Conservation (phyloP, 2,797 vertebrate species). For the Gymnothorax javanicus region DNA sequence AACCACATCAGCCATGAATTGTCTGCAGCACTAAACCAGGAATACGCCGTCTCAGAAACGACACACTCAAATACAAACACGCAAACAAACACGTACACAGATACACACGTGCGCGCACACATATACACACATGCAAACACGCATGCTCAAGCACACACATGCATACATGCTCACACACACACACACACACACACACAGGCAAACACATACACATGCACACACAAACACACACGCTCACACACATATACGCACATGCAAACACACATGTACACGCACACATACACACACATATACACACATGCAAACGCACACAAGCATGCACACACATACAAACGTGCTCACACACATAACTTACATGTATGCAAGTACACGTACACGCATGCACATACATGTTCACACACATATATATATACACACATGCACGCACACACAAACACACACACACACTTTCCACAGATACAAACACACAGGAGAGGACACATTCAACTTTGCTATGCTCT, state of each 20-base stretch:
- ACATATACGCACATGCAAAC: background rate
- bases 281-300: background rate
- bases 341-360: background rate
- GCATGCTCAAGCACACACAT: background rate
- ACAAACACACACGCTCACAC: background rate
- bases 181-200: background rate
- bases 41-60: too few relatives aligned
- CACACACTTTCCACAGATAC: background rate
- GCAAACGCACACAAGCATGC: background rate
- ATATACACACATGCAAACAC: background rate
- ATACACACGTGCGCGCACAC: background rate
- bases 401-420: background rate
- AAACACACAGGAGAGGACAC: background rate
- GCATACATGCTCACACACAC: background rate
- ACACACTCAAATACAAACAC: background rate
- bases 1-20: background rate
- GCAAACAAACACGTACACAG: background rate
- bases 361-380: background rate
- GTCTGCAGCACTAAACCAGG: background rate
- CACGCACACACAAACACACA: background rate
- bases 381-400: background rate
- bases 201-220: background rate
- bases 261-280: background rate
- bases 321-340: background rate
- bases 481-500: conserved; percentile 21